Conservation (phyloP, 2,797 vertebrate genomes). For the Hypotaenidia philippensis region DNA sequence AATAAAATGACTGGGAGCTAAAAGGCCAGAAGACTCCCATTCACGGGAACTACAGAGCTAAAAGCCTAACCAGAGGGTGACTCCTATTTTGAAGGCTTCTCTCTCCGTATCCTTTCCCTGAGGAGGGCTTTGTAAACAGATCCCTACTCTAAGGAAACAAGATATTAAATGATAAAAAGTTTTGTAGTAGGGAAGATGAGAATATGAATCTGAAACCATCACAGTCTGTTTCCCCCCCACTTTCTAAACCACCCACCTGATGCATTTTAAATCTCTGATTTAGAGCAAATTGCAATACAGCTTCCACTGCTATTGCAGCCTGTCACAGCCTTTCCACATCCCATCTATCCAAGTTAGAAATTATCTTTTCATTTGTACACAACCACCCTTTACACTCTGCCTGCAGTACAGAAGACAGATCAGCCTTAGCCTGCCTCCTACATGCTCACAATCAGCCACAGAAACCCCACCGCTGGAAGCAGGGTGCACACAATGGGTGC, state of each 20-base stretch:
- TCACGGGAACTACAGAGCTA: neutral
- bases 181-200: neutral
- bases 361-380: slow-evolving; percentile 47
- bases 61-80: neutral
- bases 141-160: neutral
- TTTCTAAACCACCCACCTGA: neutral
- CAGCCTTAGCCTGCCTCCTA: neutral
- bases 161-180: neutral
- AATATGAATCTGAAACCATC: neutral
- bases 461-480: neutral
- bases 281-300: neutral
- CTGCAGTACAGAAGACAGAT: neutral
- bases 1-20: neutral
- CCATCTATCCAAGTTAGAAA: slow-evolving; percentile 15
- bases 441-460: neutral
- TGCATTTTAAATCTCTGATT: neutral
- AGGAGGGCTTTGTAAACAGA: neutral
- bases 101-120: neutral
- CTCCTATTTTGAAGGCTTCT: neutral
- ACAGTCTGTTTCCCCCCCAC: neutral
- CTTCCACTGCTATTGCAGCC: neutral
- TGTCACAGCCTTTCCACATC: neutral
- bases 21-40: neutral
- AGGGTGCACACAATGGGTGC: neutral
- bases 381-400: neutral